These are phyloP conservation scores for Marisa cornuarietis DNA, from an alignment of 1,140 invertebrate genomes.

Conservation along the genomic window DNA sequence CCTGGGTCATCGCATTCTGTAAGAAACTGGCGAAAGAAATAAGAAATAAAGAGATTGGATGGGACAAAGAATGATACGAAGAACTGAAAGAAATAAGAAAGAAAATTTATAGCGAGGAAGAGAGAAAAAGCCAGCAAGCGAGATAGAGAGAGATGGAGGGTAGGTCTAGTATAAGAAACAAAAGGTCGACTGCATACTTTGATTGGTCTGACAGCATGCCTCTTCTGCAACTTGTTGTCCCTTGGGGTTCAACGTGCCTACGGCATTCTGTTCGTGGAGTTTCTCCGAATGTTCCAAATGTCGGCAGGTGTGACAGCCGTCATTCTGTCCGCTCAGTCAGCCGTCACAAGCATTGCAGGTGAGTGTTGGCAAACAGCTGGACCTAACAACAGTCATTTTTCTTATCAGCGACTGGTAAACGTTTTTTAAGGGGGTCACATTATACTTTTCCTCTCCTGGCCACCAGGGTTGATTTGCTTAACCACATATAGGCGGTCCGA, in stretches of 20 bases:
- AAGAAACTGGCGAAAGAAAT: background rate
- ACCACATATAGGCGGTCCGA: too few species aligned
- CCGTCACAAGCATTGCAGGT: slow-evolving; percentile 16
- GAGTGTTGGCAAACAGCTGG: background rate
- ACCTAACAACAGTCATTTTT: too few species aligned
- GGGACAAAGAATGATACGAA: too few species aligned
- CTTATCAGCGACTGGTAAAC: too few species aligned
- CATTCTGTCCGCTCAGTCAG: slow-evolving; percentile 16
- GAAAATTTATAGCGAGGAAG: background rate
- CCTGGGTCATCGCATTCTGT: background rate
- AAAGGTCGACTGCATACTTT: background rate
- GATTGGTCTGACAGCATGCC: slow-evolving; percentile 4
- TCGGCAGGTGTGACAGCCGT: slow-evolving; percentile 18
- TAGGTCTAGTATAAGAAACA: background rate
- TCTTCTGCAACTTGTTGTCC: slow-evolving; percentile 5
- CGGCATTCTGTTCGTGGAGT: slow-evolving; percentile 26
- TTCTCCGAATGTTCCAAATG: slow-evolving; percentile 14
- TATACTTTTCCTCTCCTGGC: too few species aligned
- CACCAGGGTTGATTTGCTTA: too few species aligned
- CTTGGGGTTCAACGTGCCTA: slow-evolving; percentile 16
- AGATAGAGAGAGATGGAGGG: background rate
- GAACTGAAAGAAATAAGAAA: too few species aligned
- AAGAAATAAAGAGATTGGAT: too few species aligned
- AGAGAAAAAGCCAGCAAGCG: background rate
- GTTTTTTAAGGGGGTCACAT: too few species aligned